A percentile compares a stretch with the other conserved stretches of the same genome.
phyloP scores from a whole-genome alignment of 2,888 invertebrate genomes.

The Lasioglossum lativentre region DNA sequence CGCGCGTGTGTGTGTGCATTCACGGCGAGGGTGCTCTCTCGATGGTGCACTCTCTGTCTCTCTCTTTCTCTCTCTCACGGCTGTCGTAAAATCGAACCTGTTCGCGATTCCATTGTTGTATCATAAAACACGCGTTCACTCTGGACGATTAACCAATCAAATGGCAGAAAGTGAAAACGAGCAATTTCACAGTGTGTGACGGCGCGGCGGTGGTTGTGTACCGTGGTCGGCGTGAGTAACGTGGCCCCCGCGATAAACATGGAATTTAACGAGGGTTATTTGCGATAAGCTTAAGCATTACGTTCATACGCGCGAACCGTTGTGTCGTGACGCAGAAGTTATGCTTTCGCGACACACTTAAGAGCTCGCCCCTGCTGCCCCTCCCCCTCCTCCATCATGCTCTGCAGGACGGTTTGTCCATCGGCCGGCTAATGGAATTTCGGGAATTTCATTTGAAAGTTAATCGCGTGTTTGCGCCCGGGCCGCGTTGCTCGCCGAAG shows the following conservation, averaged over 20 bases:
- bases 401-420: slow-evolving; percentile 20
- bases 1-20: neutral
- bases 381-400: neutral
- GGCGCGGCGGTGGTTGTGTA: slow-evolving; percentile 10
- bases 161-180: slow-evolving; percentile 49
- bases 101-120: slow-evolving; percentile 6
- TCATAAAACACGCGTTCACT: neutral
- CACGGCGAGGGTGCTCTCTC: neutral
- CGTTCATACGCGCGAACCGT: slow-evolving; percentile 55
- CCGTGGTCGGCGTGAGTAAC: slow-evolving; percentile 26
- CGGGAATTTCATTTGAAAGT: slow-evolving; percentile 41
- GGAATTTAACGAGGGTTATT: slow-evolving; percentile 80
- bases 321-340: slow-evolving; percentile 24
- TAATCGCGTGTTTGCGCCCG: slow-evolving; percentile 39
- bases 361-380: neutral
- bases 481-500: slow-evolving; percentile 2
- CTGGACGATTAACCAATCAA: slow-evolving; percentile 44
- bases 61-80: neutral
- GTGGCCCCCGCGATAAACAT: slow-evolving; percentile 73
- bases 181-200: slow-evolving; percentile 47
- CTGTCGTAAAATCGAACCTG: neutral
- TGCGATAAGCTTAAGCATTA: slow-evolving; percentile 75
- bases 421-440: slow-evolving; percentile 46
- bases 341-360: slow-evolving; percentile 28
- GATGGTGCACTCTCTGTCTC: neutral